Conservation (phyloP, 1,140 invertebrate genomes). For the Drosophila micromelanica region DNA sequence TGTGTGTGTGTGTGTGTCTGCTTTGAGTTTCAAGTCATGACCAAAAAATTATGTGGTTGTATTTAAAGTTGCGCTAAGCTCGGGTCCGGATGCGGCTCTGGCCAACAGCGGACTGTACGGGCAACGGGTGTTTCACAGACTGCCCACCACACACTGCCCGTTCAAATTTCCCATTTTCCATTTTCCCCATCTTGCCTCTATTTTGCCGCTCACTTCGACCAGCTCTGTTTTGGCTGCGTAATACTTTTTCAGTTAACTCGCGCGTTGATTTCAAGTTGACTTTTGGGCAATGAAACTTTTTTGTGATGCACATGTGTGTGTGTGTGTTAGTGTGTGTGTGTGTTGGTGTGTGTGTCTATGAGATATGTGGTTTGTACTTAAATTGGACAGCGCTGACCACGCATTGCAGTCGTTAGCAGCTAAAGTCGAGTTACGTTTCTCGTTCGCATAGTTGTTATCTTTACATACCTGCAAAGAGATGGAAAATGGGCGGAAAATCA, state of each 20-base stretch:
- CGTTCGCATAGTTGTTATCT: constrained; percentile 7
- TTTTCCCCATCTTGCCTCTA: too few species aligned
- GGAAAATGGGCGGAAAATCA: neutral
- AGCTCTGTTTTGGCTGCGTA: constrained; percentile 35
- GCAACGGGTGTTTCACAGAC: constrained; percentile 6
- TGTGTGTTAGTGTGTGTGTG: constrained; percentile 6
- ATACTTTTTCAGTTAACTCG: constrained; percentile 81
- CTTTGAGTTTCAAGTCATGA: constrained; percentile 59
- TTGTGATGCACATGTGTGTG: constrained; percentile 1
- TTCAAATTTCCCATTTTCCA: too few species aligned
- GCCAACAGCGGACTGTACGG: constrained; percentile 24
- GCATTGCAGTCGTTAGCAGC: constrained; percentile 39
- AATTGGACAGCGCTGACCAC: constrained; percentile 51
- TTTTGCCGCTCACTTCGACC: neutral
- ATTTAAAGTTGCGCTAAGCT: constrained; percentile 69
- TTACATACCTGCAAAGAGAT: constrained; percentile 42
- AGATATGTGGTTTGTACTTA: constrained; percentile 46
- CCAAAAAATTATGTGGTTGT: constrained; percentile 80
- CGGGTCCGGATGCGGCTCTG: constrained; percentile 30
- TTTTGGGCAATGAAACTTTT: constrained; percentile 65
- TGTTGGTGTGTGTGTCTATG: constrained; percentile 40
- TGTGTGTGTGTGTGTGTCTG: constrained; percentile 3
- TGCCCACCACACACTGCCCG: too few species aligned
- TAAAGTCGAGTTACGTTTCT: constrained; percentile 30
- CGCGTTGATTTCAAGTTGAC: constrained; percentile 56